A percentile compares a stretch with the other conserved stretches of the same genome.
Evolutionary conservation across 2,888 invertebrate genomes (phyloP).

Genomic region (Cheilosia impressa): DNA sequence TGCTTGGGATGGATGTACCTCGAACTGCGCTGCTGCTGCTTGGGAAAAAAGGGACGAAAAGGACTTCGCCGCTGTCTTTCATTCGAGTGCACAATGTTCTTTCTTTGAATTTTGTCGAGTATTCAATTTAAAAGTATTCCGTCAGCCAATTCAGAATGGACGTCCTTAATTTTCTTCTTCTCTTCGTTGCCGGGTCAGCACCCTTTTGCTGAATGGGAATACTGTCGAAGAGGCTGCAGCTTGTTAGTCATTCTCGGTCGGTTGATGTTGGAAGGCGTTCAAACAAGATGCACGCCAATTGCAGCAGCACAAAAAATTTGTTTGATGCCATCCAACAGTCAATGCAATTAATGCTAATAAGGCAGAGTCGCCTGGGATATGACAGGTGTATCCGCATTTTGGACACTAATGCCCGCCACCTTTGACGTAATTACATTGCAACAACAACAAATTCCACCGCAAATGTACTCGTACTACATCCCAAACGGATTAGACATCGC

Average conservation of each 20-base stretch:
- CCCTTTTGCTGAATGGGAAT: constrained; percentile 21
- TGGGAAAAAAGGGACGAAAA: constrained; percentile 7
- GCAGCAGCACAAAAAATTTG: constrained; percentile 13
- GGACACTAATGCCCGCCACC: constrained; percentile 2
- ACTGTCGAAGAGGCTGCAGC: constrained; percentile 25
- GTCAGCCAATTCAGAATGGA: constrained; percentile 58
- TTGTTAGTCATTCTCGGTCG: constrained; percentile 47
- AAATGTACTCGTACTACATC: constrained; percentile 5
- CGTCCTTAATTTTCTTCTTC: constrained; percentile 68
- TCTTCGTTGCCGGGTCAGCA: constrained; percentile 32
- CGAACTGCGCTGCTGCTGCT: constrained; percentile 14
- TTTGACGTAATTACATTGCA: constrained; percentile 44
- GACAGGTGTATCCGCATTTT: neutral
- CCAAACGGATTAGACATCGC: constrained; percentile 44
- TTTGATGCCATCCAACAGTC: constrained; percentile 40
- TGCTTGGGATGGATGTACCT: constrained; percentile 11
- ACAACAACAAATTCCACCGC: neutral
- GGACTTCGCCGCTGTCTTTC: constrained; percentile 3
- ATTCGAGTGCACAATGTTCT: neutral
- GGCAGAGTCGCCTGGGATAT: neutral
- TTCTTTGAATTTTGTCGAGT: constrained; percentile 50
- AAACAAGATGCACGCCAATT: constrained; percentile 55
- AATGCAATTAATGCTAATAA: neutral
- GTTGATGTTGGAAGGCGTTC: constrained; percentile 37
- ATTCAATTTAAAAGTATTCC: constrained; percentile 73